Base-by-base conservation (phyloP, 2,888 invertebrate species). In the Augochlorella aurata region DNA sequence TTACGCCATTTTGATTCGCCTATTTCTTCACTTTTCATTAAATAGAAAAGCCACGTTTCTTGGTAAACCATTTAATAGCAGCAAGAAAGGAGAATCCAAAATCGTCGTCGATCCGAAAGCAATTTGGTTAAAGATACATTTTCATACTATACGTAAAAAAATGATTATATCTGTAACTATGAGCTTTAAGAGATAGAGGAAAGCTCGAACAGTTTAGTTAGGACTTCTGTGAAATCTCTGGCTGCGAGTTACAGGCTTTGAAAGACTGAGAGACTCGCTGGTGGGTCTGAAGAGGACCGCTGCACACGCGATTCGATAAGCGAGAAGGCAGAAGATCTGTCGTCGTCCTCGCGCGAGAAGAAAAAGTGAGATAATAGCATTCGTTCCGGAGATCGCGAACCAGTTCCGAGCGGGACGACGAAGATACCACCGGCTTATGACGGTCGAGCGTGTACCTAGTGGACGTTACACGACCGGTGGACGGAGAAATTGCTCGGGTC, bases 401-500 rank as follows among this genome's bases (percentile, higher is more conserved):
- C 61, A 61, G 61, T 61, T 61, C 29, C 8, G 16, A 29, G 16
- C 9, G 16, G 16, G 61, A 29, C 24, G 18, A 61, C 16, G 29
- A 29, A 24, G 61, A 61, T 16, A 2, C 16, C 24, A 29, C 12
- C 47, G 47, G 61, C 61, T 29, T 61, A 61, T 61, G 61, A 29
- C 24, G 24, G 61, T 16, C 29, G 29, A 61, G 7, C 29, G 29
- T 61, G 29, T 29, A 61, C 16, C 16, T 14, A 8, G 61, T 24
- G 24, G 16, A 16, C 16, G 61, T 24, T 61, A 61, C 29, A 61
- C 61, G 61, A 29, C 29, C 29, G 61, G 29, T 29, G 68, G 14
- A 66, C 24, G 16, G 45, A 29, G 29, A 65, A 18, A 61, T 71
- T 52, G 76, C 71, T 65, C 50, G 44, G n/a, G 47, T 65, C 24